Evolutionary conservation across 1,140 invertebrate species (phyloP), one percentile per base, ranked within the genome.

Genomic region (Trichonephila clavipes): DNA sequence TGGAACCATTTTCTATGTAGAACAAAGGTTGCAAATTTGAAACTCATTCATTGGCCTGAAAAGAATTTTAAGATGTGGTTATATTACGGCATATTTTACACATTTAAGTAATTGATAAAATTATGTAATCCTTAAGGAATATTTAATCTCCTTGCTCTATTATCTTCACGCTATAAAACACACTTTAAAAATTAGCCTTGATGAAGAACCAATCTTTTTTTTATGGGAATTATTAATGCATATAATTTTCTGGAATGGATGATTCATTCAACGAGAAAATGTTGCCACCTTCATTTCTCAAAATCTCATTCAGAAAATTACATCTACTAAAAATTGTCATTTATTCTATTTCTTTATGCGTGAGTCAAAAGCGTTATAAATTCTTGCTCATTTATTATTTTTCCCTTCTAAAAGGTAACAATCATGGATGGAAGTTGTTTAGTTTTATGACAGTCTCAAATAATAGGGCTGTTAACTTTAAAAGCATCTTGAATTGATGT

Each of bases 401-500:
- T 77, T 28, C 24, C 12, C 28, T 19, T 12, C 28, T 40, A 1
- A 28, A 77, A 40, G 28, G 72, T 40, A 77, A 40, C 14, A 34
- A 77, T 18, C 28, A 18, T 4, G 28, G 6, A 64, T 64, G 62
- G 28, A 34, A 77, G 28, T 77, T 77, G 72, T 77, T 40, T 19
- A 34, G 14, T 77, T 77, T 77, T 77, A 77, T 77, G 5, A 28
- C 72, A 40, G 28, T 77, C 12, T 16, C 34, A 28, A 77, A 77
- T 77, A 18, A 77, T 40, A 40, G 28, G 18, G 72, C 34, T 34
- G 72, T 77, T 77, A 77, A 77, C 72, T 77, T 77, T 77, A 77
- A 77, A 18, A 77, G 28, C 28, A 77, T 5, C 72, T 77, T 77
- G 28, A 18, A 77, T 18, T 34, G 72, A 77, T 40, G 72, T 34